These are phyloP conservation scores for Pelobates fuscus DNA, from an alignment of 2,113 vertebrate genomes.

Conservation along the genomic window DNA sequence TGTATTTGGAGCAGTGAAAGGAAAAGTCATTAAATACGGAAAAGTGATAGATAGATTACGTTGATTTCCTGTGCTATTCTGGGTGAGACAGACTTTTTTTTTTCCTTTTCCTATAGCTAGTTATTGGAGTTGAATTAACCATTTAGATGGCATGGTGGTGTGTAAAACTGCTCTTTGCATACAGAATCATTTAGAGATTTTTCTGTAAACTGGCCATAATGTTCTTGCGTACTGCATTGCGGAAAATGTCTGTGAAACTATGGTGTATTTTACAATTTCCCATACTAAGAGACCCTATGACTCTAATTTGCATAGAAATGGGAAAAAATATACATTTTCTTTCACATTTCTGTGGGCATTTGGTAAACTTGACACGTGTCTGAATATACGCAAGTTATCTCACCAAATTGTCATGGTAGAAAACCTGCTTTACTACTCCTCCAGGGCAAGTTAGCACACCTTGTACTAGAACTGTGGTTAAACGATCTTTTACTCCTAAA, in stretches of 20 bases:
- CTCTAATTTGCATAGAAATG: no score
- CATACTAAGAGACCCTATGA: no score
- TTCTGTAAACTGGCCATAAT: no score
- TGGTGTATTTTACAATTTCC: no score
- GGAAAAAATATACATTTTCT: constrained; percentile 26
- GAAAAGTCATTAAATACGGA: not conserved
- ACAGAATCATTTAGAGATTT: no score
- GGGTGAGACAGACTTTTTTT: not conserved
- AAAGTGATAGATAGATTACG: not conserved
- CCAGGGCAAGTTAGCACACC: constrained; percentile 10
- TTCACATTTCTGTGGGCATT: constrained; percentile 14
- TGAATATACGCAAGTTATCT: constrained; percentile 35
- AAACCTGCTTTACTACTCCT: constrained; percentile 33
- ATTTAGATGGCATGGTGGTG: no score
- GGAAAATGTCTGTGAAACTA: no score
- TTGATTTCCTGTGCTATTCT: not conserved
- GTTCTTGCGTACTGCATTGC: no score
- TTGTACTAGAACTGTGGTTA: constrained; percentile 20
- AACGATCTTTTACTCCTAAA: constrained; percentile 17
- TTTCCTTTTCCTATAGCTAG: no score
- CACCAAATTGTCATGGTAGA: constrained; percentile 30
- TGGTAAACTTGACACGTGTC: constrained; percentile 11
- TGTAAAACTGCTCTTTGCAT: no score
- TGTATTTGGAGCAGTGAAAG: not conserved
- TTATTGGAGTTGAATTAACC: no score